Evolutionary conservation across 2,888 invertebrate species (phyloP), one percentile per base, ranked within the genome.

Genomic region (Drosophila multiciliata): DNA sequence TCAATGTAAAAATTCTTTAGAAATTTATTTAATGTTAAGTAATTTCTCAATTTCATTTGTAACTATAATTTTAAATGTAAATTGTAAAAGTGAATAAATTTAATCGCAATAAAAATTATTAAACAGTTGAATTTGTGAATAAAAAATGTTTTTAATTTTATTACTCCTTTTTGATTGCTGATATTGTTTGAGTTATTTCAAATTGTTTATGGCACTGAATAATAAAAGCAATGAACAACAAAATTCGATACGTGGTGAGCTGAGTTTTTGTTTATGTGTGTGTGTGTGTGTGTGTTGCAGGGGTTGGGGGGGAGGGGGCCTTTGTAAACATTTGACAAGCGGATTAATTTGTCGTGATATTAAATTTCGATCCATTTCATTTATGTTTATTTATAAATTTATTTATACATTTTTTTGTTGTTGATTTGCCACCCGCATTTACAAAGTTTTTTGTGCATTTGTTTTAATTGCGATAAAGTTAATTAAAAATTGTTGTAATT

Each of bases 401-500:
- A 45, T 23, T 40, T 32, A 12, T 11, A 1, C 12, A 33, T 42
- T 52, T 36, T 42, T 57, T 53, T n/a, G n/a, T 48, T 38, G 32
- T 40, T 17, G 33, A 40, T 64, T 58, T 61, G 40, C 23, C 26
- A 45, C 59, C 29, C 42, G 29, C 65, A 42, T 70, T 40, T 60
- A 60, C 50, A 26, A 40, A 17, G 38, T 11, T 20, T 20, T 26
- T 65, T 65, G 26, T 53, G 20, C 35, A 54, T 53, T 61, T 54
- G 62, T 57, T 71, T 71, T 80, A 73, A 88, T 83, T 83, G 78
- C 78, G 67, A 78, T 45, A 80, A 88, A 69, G 87, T 84, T 89
- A 83, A 89, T 89, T 89, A 83, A 66, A 80, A 89, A 67, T 75
- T 69, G 73, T 87, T 86, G 78, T 80, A 89, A 83, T 88, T 84